phyloP scores from a whole-genome alignment of 2,113 vertebrate species.

The Pteronura brasiliensis region DNA sequence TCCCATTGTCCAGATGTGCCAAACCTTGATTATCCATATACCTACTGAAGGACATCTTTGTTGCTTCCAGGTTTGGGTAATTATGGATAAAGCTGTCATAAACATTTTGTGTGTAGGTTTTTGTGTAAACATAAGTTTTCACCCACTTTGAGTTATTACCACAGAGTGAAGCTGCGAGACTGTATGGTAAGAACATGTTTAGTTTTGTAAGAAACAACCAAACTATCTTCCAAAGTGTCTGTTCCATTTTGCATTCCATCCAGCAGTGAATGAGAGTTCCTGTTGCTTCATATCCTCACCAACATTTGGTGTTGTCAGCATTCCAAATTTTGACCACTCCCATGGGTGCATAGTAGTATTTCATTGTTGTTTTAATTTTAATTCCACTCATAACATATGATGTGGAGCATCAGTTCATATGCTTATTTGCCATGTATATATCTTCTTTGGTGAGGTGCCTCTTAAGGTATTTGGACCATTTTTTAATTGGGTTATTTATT shows the following conservation, averaged over 20 bases:
- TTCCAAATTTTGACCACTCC: not conserved
- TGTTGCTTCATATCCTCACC: not conserved
- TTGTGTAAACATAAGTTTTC: not conserved
- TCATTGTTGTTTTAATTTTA: not conserved
- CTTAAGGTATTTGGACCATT: not conserved
- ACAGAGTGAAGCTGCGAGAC: not conserved
- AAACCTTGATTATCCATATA: not conserved
- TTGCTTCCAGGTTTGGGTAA: not conserved
- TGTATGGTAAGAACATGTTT: not conserved
- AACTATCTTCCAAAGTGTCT: not conserved
- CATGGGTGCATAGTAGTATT: not conserved
- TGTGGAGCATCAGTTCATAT: not conserved
- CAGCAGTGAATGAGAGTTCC: not conserved
- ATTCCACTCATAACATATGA: not conserved
- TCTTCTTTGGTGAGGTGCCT: not conserved
- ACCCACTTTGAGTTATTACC: not conserved
- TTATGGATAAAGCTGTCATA: not conserved
- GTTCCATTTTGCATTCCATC: not conserved
- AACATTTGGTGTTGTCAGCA: not conserved
- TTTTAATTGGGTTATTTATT: not conserved
- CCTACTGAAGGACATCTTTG: not conserved
- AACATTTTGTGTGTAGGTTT: not conserved
- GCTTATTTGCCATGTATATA: not conserved
- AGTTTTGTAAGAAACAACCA: not conserved
- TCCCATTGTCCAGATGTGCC: not conserved